These are phyloP conservation scores for Perizoma flavofasciatum DNA, from an alignment of 2,888 invertebrate species.

Conservation along the genomic window DNA sequence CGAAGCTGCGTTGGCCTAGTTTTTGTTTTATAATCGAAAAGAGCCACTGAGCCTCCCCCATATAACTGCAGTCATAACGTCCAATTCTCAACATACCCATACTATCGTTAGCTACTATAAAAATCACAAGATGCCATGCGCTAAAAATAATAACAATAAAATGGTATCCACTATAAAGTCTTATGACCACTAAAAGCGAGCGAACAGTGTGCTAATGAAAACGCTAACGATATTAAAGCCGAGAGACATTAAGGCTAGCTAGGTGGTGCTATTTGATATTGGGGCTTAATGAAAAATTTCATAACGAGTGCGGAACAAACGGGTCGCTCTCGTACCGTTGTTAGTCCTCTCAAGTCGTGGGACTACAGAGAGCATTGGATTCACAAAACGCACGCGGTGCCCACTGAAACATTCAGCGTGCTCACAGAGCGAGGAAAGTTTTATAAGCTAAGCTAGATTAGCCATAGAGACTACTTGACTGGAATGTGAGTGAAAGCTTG, in stretches of 20 bases:
- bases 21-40: too few species aligned
- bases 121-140: conserved; percentile 34
- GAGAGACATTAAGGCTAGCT: conserved; percentile 46
- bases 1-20: too few species aligned
- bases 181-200: conserved; percentile 60
- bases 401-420: conserved; percentile 5
- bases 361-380: conserved; percentile 25
- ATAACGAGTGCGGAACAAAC: conserved; percentile 53
- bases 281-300: conserved; percentile 69
- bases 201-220: conserved; percentile 64
- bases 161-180: conserved; percentile 55
- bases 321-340: conserved; percentile 34
- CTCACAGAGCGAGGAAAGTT: background rate
- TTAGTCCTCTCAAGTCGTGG: background rate
- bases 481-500: too few species aligned
- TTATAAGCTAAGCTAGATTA: background rate
- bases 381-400: conserved; percentile 14
- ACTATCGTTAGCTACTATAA: conserved; percentile 18
- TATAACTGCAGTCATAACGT: too few species aligned
- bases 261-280: conserved; percentile 56
- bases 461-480: too few species aligned
- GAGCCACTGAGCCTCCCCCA: too few species aligned
- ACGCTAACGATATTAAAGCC: conserved; percentile 58
- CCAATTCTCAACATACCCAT: background rate
- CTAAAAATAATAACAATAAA: conserved; percentile 59